A percentile compares a stretch with the other conserved stretches of the same genome.
phyloP scores from a whole-genome alignment of 1,140 invertebrate species.

The Drosophila punjabiensis region DNA sequence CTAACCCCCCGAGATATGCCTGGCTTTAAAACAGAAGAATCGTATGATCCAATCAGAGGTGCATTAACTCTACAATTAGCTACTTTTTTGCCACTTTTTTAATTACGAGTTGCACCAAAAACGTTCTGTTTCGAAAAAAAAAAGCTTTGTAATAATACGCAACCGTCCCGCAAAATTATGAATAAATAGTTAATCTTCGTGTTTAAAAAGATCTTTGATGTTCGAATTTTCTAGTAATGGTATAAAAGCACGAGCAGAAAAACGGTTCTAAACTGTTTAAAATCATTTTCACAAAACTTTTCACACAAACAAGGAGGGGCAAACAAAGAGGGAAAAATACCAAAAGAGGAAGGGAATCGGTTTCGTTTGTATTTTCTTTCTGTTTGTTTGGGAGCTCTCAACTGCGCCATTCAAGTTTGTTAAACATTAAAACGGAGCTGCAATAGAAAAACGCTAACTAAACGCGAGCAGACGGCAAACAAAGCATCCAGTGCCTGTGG shows the following conservation, averaged over 20 bases:
- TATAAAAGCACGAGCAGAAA: slow-evolving; percentile 26
- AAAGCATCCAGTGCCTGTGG: slow-evolving; percentile 24
- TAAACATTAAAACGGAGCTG: slow-evolving; percentile 75
- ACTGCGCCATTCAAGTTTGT: slow-evolving; percentile 66
- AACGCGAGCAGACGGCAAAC: slow-evolving; percentile 63
- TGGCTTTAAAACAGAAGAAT: slow-evolving; percentile 17
- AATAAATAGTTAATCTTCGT: slow-evolving; percentile 10
- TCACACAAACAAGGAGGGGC: slow-evolving; percentile 16
- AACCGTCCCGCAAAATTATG: not conserved
- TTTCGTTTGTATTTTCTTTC: slow-evolving; percentile 41
- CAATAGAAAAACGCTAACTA: slow-evolving; percentile 68
- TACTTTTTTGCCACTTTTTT: not conserved
- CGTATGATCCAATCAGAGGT: no score
- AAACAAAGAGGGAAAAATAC: slow-evolving; percentile 12
- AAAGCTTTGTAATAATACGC: not conserved
- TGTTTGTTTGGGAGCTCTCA: slow-evolving; percentile 59
- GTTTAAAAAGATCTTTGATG: slow-evolving; percentile 5
- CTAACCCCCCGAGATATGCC: not conserved
- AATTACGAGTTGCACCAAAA: not conserved
- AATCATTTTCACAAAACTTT: slow-evolving; percentile 60
- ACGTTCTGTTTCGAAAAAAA: slow-evolving; percentile 2
- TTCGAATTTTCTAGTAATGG: slow-evolving; percentile 17
- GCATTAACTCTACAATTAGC: not conserved
- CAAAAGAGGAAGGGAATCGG: slow-evolving; percentile 2
- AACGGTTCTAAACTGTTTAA: slow-evolving; percentile 48